Conservation (phyloP, 2,113 vertebrate species). For the Egretta garzetta region DNA sequence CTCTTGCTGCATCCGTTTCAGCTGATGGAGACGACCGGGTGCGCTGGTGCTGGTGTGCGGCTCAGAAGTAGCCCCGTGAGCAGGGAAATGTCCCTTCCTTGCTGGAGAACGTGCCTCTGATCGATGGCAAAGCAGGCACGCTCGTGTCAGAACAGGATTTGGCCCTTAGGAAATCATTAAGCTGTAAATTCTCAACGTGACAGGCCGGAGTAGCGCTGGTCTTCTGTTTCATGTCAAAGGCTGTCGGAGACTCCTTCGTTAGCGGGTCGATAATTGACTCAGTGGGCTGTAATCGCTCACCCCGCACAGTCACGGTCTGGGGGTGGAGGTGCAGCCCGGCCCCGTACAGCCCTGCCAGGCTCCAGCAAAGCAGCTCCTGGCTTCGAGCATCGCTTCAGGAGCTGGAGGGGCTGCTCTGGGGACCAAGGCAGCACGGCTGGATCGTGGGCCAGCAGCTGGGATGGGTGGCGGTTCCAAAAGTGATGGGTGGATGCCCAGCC, state of each 20-base stretch:
- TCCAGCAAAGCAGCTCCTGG: not conserved
- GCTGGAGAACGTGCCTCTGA: not conserved
- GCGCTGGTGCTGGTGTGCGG: not conserved
- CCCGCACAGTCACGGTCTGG: not conserved
- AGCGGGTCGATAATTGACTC: not conserved
- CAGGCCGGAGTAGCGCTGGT: not conserved
- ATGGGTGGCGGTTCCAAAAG: fast-evolving
- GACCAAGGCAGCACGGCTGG: not conserved
- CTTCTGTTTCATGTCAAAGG: not conserved
- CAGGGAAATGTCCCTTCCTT: not conserved
- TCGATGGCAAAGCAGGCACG: not conserved
- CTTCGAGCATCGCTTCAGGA: not conserved
- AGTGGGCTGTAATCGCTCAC: not conserved
- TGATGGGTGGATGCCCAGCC: not conserved
- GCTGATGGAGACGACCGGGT: fast-evolving
- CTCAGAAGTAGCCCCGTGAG: not conserved
- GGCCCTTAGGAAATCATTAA: not conserved
- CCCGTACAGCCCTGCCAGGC: not conserved
- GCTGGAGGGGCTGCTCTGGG: not conserved
- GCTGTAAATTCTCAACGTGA: not conserved
- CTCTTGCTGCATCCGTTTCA: not conserved
- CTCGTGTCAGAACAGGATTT: not conserved
- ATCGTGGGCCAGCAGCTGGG: not conserved
- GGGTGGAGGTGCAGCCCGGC: not conserved
- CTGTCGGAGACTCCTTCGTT: not conserved